Evolutionary conservation across 2,888 invertebrate species (phyloP).

Genomic region (Drosophila maculinotata): DNA sequence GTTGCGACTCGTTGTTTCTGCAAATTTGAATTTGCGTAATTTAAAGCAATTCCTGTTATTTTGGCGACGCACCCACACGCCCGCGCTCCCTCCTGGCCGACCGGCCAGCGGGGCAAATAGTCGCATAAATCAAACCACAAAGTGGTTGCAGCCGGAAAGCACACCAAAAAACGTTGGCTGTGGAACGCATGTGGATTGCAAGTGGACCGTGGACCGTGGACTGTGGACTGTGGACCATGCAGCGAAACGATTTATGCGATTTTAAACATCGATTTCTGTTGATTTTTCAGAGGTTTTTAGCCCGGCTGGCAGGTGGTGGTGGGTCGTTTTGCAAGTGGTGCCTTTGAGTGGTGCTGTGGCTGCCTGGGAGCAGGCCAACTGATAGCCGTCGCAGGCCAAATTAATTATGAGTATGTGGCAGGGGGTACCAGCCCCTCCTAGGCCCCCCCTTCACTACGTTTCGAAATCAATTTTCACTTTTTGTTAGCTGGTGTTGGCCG

Average conservation of each 20-base stretch:
- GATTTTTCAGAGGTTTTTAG: constrained; percentile 74
- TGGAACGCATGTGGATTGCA: constrained; percentile 60
- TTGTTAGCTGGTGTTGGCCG: constrained; percentile 35
- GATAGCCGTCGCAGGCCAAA: constrained; percentile 74
- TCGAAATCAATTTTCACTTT: constrained; percentile 72
- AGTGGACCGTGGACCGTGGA: constrained; percentile 35
- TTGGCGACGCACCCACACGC: constrained; percentile 73
- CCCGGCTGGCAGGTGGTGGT: no score
- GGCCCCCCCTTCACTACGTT: neutral
- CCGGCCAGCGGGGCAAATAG: constrained; percentile 40
- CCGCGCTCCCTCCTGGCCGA: constrained; percentile 28
- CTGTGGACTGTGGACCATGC: constrained; percentile 46
- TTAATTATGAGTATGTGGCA: constrained; percentile 81
- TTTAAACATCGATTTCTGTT: constrained; percentile 85
- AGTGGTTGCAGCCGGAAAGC: constrained; percentile 54
- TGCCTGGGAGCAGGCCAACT: constrained; percentile 37
- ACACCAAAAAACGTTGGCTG: no score
- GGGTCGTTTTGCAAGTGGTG: no score
- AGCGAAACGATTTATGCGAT: constrained; percentile 82
- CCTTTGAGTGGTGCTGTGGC: constrained; percentile 24
- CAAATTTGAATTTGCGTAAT: constrained; percentile 71
- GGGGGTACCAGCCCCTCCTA: constrained; percentile 2
- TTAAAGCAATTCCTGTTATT: constrained; percentile 78
- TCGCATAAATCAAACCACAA: constrained; percentile 74
- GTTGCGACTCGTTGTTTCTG: constrained; percentile 24